Conservation (phyloP, 2,113 vertebrate species). For the Phaetusa simplex region DNA sequence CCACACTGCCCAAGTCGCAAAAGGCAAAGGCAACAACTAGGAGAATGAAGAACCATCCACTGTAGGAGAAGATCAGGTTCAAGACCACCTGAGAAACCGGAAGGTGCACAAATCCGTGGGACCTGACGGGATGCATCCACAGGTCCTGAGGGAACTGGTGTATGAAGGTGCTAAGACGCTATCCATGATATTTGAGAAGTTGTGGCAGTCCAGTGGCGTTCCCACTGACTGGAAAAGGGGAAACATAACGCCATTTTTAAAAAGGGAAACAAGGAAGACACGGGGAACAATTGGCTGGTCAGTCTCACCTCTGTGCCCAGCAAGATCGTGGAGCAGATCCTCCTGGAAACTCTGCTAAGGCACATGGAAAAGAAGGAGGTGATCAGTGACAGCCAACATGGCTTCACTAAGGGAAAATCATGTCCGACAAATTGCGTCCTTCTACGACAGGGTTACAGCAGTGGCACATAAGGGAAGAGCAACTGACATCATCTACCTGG, state of each 20-base stretch:
- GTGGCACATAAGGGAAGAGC: not conserved
- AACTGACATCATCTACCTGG: not conserved
- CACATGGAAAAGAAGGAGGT: not conserved
- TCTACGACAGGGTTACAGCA: not conserved
- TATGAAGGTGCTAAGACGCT: not conserved
- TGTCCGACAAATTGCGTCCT: not conserved
- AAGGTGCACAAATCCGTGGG: not conserved
- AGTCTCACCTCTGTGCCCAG: not conserved
- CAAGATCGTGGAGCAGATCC: not conserved
- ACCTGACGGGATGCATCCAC: not conserved
- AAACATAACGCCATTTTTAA: not conserved
- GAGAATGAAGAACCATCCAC: not conserved
- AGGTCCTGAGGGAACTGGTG: not conserved
- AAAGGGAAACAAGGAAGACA: not conserved
- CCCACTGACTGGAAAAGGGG: not conserved
- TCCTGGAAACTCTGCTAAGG: not conserved
- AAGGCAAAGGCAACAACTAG: not conserved
- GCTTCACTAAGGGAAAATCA: not conserved
- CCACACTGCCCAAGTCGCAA: not conserved
- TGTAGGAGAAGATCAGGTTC: not conserved
- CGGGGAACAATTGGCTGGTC: not conserved
- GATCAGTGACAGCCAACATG: not conserved
- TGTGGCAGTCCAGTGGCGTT: not conserved
- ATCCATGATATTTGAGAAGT: not conserved
- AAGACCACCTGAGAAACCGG: not conserved